Evolutionary conservation across 2,113 vertebrate species (phyloP).

Genomic region (Bos taurus): DNA sequence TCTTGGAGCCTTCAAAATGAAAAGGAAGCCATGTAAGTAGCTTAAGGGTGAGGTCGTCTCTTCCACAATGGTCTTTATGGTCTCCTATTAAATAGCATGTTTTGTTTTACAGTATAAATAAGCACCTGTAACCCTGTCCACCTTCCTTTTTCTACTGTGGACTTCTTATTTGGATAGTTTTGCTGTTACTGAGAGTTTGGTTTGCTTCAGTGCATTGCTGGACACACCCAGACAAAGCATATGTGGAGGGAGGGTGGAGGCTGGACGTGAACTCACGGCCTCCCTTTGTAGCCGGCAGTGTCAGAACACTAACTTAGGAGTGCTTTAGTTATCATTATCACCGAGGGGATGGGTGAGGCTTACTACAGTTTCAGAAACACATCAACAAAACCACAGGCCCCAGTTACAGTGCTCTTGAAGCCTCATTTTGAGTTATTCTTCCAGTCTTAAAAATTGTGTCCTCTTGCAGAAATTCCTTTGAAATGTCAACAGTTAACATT

Average conservation of each 20-base stretch:
- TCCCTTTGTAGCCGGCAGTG: not conserved
- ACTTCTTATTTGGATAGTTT: conserved; percentile 3
- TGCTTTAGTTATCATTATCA: not conserved
- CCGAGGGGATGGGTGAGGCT: not conserved
- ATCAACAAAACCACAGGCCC: not conserved
- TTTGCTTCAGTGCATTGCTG: not conserved
- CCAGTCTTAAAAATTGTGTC: not conserved
- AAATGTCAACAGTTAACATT: not conserved
- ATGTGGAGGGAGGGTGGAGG: too few relatives aligned
- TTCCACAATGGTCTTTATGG: not conserved
- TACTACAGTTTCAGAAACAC: not conserved
- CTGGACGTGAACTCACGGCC: not conserved
- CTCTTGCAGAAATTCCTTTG: not conserved
- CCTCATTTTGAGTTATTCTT: not conserved
- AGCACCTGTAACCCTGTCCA: not conserved
- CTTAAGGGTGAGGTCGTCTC: not conserved
- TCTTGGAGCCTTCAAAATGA: not conserved
- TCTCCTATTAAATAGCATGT: not conserved
- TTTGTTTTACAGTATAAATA: conserved; percentile 11
- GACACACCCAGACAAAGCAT: not conserved
- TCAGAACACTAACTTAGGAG: not conserved
- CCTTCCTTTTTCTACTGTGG: not conserved
- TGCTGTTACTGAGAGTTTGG: not conserved
- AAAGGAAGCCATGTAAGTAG: not conserved
- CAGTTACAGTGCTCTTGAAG: not conserved